Evolutionary conservation across 2,888 invertebrate species (phyloP), one percentile per base, ranked within the genome.

Genomic region (Eretmocerus hayati): DNA sequence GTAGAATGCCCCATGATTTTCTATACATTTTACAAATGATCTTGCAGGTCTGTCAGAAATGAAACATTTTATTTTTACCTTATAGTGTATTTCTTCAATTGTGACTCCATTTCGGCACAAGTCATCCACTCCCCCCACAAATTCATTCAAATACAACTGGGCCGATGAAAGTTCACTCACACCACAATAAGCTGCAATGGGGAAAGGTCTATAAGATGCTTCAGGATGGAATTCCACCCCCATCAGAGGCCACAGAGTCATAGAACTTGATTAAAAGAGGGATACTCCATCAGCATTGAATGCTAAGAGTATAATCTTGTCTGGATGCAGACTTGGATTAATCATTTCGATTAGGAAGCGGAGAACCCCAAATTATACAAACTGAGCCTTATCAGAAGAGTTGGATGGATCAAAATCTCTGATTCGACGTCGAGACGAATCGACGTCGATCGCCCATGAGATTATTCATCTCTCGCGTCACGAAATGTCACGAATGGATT

Each of bases 1-100:
- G 6, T 4, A 5, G 16, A 5, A 36, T 16, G 15, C 36, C 4
- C 4, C 9, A 6, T 36, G 36, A 36, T 8, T 13, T 30, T 30
- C 13, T 30, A 3, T 36, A 15, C 36, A n/a, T 36, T 36, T 36
- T 16, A 39, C 16, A 16, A 19, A 46, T 11, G 48, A 22, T 13
- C 48, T 36, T 22, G 50, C 53, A 8, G 53, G 48, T 15, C 42
- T 45, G 30, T 51, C 51, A 9, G 44, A 48, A 1, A 46, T 26
- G 32, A 53, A 47, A 26, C 22, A 37, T 8, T 35, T n/a, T n/a
- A n/a, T n/a, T n/a, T n/a, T n/a, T n/a, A n/a, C n/a, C n/a, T n/a
- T n/a, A n/a, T n/a, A n/a, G n/a, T n/a, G n/a, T n/a, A n/a, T n/a
- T n/a, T n/a, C n/a, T n/a, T n/a, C n/a, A n/a, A n/a, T n/a, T n/a